Percentiles rank a stretch among this genome's conserved stretches.
phyloP scores from a whole-genome alignment of 2,888 invertebrate genomes.

The Diarsia mendica region DNA sequence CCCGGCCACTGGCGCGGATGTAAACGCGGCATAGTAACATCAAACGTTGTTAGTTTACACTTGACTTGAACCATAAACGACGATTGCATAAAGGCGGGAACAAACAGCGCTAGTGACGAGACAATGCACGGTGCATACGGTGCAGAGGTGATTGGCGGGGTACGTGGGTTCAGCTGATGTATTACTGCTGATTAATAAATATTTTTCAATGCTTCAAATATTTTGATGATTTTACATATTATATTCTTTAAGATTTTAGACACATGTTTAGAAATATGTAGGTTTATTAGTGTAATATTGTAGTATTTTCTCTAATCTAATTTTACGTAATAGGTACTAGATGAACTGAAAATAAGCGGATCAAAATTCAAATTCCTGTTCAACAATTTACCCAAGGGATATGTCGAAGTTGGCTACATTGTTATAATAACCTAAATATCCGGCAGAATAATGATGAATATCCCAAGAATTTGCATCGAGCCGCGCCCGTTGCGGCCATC shows the following conservation, averaged over 20 bases:
- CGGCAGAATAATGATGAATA: constrained; percentile 26
- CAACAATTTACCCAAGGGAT: constrained; percentile 10
- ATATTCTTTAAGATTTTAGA: too few relatives aligned
- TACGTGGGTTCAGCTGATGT: not conserved
- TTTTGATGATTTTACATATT: too few relatives aligned
- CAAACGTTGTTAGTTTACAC: constrained; percentile 6
- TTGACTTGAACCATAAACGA: constrained; percentile 33
- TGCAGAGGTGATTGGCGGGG: constrained; percentile 4
- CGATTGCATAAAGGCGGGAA: constrained; percentile 48
- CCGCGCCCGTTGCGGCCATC: constrained; percentile 24
- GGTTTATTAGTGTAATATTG: not conserved
- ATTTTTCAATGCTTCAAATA: not conserved
- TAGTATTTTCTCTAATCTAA: not conserved
- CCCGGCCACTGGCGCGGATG: constrained; percentile 1
- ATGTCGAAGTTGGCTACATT: constrained; percentile 2
- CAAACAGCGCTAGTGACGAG: constrained; percentile 20
- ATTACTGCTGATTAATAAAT: not conserved
- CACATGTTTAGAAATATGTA: not conserved
- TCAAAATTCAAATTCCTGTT: not conserved
- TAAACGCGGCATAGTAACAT: constrained; percentile 7
- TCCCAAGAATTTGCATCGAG: constrained; percentile 41
- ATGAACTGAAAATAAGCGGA: constrained; percentile 1
- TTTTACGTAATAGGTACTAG: not conserved
- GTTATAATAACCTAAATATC: constrained; percentile 27
- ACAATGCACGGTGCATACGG: constrained; percentile 1